Evolutionary conservation across 2,888 invertebrate genomes (phyloP).

Genomic region (Chromoteleia sp.): DNA sequence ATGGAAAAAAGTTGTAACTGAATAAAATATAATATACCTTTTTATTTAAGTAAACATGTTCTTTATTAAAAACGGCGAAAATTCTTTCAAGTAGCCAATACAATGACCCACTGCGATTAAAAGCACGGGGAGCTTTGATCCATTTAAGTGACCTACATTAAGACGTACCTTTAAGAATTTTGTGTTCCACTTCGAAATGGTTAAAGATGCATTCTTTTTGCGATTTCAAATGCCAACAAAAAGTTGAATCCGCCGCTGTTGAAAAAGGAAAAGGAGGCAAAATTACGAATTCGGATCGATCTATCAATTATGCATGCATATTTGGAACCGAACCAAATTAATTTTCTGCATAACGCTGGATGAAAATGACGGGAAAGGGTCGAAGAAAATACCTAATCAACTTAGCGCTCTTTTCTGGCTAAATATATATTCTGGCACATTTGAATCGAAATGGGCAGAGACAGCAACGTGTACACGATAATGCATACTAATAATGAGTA

Average conservation of each 20-base stretch:
- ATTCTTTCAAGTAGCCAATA: no score
- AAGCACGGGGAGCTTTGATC: conserved; percentile 13
- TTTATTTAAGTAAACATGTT: no score
- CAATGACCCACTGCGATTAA: neutral
- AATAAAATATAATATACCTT: no score
- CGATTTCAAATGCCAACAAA: neutral
- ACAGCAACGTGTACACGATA: conserved; percentile 15
- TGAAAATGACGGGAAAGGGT: conserved; percentile 3
- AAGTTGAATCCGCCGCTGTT: neutral
- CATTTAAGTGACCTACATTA: conserved; percentile 31
- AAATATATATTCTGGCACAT: conserved; percentile 52
- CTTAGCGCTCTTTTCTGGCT: conserved; percentile 22
- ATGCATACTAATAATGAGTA: conserved; percentile 41
- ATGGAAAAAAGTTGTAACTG: no score
- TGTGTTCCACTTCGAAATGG: neutral
- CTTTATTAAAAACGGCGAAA: no score
- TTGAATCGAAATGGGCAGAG: conserved; percentile 29
- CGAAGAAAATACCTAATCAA: conserved; percentile 3
- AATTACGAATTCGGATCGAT: neutral
- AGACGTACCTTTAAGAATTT: conserved; percentile 10
- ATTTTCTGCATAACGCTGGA: conserved; percentile 3
- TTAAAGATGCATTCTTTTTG: neutral
- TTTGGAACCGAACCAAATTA: conserved; percentile 27
- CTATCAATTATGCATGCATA: neutral
- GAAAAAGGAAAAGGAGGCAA: neutral